A percentile compares a stretch with the other conserved stretches of the same genome.
These are phyloP conservation scores for Agrenia bidenticulata DNA, from an alignment of 2,888 invertebrate genomes.

Conservation along the genomic window DNA sequence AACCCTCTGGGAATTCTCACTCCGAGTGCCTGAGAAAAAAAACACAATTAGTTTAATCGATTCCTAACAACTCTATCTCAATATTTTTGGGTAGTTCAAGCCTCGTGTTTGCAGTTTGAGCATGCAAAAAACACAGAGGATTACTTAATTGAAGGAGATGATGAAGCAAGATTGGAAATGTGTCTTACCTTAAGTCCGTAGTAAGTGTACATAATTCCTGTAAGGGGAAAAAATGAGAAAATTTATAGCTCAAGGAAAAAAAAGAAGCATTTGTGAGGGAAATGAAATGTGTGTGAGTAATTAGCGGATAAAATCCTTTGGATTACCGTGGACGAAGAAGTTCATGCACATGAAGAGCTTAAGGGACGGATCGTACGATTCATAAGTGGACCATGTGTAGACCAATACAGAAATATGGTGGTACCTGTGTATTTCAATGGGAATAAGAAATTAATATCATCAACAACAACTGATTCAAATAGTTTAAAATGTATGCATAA, in stretches of 20 bases:
- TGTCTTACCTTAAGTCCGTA: constrained; percentile 36
- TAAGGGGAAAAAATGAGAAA: not conserved
- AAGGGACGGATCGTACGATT: constrained; percentile 43
- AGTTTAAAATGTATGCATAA: no score
- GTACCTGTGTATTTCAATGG: constrained; percentile 32
- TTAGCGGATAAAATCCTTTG: not conserved
- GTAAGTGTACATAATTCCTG: constrained; percentile 42
- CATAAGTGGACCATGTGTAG: constrained; percentile 48
- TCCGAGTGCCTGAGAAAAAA: constrained; percentile 7
- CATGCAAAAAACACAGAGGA: constrained; percentile 1
- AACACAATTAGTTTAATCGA: no score
- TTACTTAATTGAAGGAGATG: not conserved
- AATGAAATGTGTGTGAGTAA: not conserved
- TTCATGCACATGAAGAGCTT: constrained; percentile 48
- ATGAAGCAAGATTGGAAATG: not conserved
- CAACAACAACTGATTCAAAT: no score
- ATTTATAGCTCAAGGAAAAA: not conserved
- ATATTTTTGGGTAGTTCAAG: no score
- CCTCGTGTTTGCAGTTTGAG: no score
- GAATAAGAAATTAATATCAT: not conserved
- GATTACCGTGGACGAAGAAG: constrained; percentile 44
- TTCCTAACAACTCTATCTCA: no score
- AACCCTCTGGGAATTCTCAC: constrained; percentile 8
- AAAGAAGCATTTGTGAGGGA: not conserved
- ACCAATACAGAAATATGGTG: constrained; percentile 47